phyloP scores from a whole-genome alignment of 2,113 vertebrate species.

The Electrona antarctica region DNA sequence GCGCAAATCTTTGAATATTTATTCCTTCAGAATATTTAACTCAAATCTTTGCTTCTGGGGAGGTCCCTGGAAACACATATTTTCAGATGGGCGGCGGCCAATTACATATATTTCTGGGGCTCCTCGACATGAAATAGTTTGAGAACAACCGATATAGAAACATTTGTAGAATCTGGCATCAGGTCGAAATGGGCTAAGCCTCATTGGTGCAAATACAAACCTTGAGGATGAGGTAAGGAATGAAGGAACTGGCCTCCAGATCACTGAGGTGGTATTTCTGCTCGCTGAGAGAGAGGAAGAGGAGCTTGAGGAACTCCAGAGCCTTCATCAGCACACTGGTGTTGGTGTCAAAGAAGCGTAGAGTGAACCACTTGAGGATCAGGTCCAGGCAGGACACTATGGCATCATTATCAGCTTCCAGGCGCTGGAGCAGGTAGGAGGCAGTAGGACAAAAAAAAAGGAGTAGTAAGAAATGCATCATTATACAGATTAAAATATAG shows the following conservation, averaged over 20 bases:
- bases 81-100: too few species aligned
- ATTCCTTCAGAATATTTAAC: too few species aligned
- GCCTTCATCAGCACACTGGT: slow-evolving; percentile 90
- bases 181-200: too few species aligned
- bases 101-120: too few species aligned
- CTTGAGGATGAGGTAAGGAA: slow-evolving; percentile 88
- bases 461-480: too few species aligned
- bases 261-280: slow-evolving; percentile 84
- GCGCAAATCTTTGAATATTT: too few species aligned
- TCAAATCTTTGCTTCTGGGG: too few species aligned
- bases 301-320: slow-evolving; percentile 85
- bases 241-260: slow-evolving; percentile 84
- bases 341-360: slow-evolving; percentile 92
- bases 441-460: not conserved
- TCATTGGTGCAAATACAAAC: slow-evolving; percentile 56
- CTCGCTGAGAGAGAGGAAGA: slow-evolving; percentile 80
- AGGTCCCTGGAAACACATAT: too few species aligned
- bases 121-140: too few species aligned
- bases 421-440: slow-evolving; percentile 71
- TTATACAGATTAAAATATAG: too few species aligned
- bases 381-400: slow-evolving; percentile 87
- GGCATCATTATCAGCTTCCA: slow-evolving; percentile 87
- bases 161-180: too few species aligned
- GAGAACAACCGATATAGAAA: too few species aligned
- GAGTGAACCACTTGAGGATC: slow-evolving; percentile 88